A percentile compares a stretch with the other conserved stretches of the same genome.
phyloP scores from a whole-genome alignment of 2,797 vertebrate genomes.

The Sciurus carolinensis region DNA sequence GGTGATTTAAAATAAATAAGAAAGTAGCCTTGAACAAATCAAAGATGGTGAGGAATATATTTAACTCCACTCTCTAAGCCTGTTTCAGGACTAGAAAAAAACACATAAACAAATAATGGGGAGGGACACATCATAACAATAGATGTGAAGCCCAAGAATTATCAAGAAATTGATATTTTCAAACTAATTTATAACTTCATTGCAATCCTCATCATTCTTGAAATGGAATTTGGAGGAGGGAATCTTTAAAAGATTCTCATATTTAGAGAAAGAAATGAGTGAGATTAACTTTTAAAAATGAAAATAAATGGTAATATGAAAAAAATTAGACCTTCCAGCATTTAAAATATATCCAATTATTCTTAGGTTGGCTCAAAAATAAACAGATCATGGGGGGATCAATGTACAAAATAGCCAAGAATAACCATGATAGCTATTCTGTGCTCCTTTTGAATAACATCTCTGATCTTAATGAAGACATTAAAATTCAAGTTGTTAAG shows the following conservation, averaged over 20 bases:
- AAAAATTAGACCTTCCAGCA: conserved; percentile 31
- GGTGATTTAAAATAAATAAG: neutral
- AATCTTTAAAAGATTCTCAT: conserved; percentile 15
- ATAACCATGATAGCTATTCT: neutral
- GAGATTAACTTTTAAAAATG: conserved; percentile 45
- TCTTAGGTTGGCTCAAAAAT: neutral
- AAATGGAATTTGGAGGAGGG: conserved; percentile 29
- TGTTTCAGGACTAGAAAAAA: neutral
- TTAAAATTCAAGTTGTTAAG: conserved; percentile 55
- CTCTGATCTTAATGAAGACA: neutral
- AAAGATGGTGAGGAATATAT: neutral
- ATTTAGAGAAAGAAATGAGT: conserved; percentile 2
- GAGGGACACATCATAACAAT: neutral
- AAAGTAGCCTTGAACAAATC: neutral
- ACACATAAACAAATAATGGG: neutral
- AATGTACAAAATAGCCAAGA: neutral
- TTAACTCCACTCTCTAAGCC: neutral
- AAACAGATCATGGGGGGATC: neutral
- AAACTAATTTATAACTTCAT: neutral
- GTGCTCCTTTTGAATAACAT: neutral
- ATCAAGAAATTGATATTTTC: conserved; percentile 20
- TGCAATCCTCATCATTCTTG: neutral
- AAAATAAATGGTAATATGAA: conserved; percentile 44
- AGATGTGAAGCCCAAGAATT: neutral
- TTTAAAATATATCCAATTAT: conserved; percentile 8